These are phyloP conservation scores for Podiceps cristatus DNA, from an alignment of 2,113 vertebrate genomes.

Conservation along the genomic window DNA sequence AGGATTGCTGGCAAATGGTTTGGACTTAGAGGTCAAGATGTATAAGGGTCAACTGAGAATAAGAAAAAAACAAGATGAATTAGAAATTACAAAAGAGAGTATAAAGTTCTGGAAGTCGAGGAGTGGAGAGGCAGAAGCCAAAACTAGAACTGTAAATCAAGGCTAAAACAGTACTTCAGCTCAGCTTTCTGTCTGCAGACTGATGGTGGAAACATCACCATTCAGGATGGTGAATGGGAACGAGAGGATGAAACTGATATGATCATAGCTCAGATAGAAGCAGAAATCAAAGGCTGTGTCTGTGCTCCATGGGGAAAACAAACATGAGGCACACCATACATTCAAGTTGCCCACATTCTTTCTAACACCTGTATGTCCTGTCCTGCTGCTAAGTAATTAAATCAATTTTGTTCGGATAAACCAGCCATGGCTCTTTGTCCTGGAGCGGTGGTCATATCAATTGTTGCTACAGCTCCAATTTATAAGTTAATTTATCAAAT, in stretches of 20 bases:
- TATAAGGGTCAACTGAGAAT: not conserved
- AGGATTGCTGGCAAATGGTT: not conserved
- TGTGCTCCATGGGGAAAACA: not conserved
- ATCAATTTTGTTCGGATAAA: not conserved
- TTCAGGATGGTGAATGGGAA: not conserved
- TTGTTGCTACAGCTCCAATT: not conserved
- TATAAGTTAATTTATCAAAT: not conserved
- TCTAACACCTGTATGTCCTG: not conserved
- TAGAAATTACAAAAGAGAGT: not conserved
- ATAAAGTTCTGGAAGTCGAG: not conserved
- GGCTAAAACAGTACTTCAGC: not conserved
- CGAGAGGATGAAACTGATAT: not conserved
- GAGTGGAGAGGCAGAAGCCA: not conserved
- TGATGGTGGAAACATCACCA: not conserved
- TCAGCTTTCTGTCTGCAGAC: not conserved
- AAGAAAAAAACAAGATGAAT: not conserved
- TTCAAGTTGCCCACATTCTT: not conserved
- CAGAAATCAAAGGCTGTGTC: not conserved
- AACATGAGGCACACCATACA: not conserved
- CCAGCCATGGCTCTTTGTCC: not conserved
- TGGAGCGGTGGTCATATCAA: not conserved
- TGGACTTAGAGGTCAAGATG: not conserved
- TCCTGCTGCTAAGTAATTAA: not conserved
- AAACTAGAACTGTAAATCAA: not conserved
- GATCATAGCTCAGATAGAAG: not conserved